These are phyloP conservation scores for Nyctibius bracteatus DNA, from an alignment of 2,113 vertebrate genomes.

Conservation along the genomic window DNA sequence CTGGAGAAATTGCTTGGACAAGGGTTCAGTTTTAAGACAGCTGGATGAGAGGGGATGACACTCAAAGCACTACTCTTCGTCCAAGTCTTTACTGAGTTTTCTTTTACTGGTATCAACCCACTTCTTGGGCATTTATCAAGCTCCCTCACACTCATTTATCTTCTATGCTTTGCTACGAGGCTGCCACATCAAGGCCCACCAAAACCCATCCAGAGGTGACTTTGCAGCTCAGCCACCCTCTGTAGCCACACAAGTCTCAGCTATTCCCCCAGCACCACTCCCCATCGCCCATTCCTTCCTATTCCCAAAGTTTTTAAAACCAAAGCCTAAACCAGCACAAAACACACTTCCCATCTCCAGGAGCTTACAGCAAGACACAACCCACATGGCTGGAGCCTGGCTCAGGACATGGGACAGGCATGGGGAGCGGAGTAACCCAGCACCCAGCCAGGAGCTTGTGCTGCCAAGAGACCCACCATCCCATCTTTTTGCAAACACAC, in stretches of 20 bases:
- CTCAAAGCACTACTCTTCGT: not conserved
- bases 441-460: not conserved
- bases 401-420: not conserved
- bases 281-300: not conserved
- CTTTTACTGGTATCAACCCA: not conserved
- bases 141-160: not conserved
- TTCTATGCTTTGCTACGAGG: not conserved
- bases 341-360: not conserved
- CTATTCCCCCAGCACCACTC: not conserved
- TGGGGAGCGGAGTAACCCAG: not conserved
- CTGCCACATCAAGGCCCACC: not conserved
- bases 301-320: not conserved
- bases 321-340: not conserved
- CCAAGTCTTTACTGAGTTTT: not conserved
- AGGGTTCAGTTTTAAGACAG: not conserved
- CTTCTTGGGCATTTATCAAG: not conserved
- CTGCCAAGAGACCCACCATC: not conserved
- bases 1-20: not conserved
- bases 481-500: not conserved
- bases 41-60: not conserved
- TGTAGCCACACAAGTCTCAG: not conserved
- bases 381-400: fast-evolving
- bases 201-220: not conserved
- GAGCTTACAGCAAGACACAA: not conserved
- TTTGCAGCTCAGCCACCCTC: not conserved